These are phyloP conservation scores for Tetranychus piercei DNA, from an alignment of 2,888 invertebrate genomes.

Conservation along the genomic window DNA sequence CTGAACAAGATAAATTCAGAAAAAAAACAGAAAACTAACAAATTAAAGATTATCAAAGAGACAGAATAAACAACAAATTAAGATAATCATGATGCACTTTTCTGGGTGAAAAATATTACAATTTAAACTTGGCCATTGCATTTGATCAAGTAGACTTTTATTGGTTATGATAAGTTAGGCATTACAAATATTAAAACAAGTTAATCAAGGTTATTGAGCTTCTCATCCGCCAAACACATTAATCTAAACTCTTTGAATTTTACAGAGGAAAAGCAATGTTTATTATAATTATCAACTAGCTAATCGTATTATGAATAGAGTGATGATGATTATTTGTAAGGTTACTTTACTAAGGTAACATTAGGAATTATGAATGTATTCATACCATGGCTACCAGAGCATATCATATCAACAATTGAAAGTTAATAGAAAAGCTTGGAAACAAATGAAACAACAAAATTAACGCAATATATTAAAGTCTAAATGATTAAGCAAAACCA, in stretches of 20 bases:
- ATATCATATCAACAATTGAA: background rate
- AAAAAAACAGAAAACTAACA: background rate
- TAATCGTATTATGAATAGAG: no score
- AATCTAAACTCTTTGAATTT: background rate
- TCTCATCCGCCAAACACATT: background rate
- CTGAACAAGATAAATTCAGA: background rate
- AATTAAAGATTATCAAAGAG: background rate
- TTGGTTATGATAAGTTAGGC: no score
- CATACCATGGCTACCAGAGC: background rate
- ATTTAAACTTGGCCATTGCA: no score
- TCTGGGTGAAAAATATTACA: no score
- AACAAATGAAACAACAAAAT: background rate
- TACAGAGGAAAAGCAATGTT: no score
- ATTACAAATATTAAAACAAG: background rate
- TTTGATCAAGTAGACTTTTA: no score
- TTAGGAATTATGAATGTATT: background rate
- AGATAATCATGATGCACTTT: no score
- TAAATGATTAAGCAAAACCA: background rate
- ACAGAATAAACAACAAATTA: no score
- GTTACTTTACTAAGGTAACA: background rate
- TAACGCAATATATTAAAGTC: background rate
- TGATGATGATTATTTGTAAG: background rate
- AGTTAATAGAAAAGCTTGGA: background rate
- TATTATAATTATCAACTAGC: no score
- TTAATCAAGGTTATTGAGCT: background rate